Percentiles rank a stretch among this genome's conserved stretches.
phyloP scores from a whole-genome alignment of 2,797 vertebrate species.

The Xenops minutus region DNA sequence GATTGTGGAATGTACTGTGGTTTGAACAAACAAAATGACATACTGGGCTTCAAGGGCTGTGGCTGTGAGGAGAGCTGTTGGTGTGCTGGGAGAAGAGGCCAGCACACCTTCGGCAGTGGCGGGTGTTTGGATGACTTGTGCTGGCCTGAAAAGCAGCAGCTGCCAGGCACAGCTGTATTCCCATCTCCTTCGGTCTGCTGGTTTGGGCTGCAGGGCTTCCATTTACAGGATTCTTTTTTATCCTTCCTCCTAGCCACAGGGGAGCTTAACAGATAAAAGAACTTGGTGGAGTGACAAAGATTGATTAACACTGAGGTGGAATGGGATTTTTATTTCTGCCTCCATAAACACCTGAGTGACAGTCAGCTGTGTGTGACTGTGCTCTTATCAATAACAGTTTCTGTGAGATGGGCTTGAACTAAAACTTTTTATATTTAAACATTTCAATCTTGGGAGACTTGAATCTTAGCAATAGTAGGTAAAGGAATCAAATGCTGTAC shows the following conservation, averaged over 20 bases:
- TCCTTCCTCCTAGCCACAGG: background rate
- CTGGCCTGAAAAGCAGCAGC: background rate
- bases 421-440: slow-evolving; percentile 1
- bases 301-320: slow-evolving; percentile 21
- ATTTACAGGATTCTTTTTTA: background rate
- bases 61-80: background rate
- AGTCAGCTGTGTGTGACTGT: background rate
- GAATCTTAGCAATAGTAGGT: background rate
- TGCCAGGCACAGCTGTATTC: background rate
- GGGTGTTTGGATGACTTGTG: background rate
- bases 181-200: rapidly evolving
- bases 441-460: background rate
- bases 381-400: slow-evolving; percentile 32
- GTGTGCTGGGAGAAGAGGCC: background rate
- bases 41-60: background rate
- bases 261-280: background rate
- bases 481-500: background rate
- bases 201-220: background rate
- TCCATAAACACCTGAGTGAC: slow-evolving; percentile 34
- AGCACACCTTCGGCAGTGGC: rapidly evolving
- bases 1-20: background rate
- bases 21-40: background rate
- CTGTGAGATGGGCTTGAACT: background rate
- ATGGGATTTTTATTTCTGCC: slow-evolving; percentile 41
- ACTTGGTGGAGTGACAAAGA: slow-evolving; percentile 38